Evolutionary conservation across 30 jellyfish, hydroid and myxozoan genomes (phyloP).

Genomic region (Rhopilema esculentum): DNA sequence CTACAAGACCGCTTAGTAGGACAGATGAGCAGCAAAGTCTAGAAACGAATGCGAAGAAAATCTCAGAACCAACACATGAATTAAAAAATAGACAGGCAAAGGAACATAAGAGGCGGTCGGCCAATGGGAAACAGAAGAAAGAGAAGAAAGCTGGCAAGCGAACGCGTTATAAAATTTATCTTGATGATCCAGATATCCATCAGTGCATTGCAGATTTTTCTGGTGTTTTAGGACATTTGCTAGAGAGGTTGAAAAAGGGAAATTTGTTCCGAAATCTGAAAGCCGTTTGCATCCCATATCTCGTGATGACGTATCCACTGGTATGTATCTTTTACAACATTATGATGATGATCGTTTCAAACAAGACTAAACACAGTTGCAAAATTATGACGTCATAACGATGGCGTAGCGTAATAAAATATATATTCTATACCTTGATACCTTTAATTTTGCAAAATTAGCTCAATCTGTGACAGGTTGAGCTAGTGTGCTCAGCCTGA

Average conservation of each 20-base stretch:
- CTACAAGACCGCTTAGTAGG: neutral
- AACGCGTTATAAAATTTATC: conserved; percentile 79
- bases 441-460: too few relatives aligned
- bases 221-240: conserved; percentile 48
- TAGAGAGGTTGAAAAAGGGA: conserved; percentile 66
- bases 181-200: conserved; percentile 95
- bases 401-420: too few relatives aligned
- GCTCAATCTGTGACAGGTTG: too few relatives aligned
- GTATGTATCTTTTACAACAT: conserved; percentile 22
- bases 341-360: too few relatives aligned
- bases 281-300: conserved; percentile 57
- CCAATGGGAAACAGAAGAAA: neutral
- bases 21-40: neutral
- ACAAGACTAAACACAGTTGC: too few relatives aligned
- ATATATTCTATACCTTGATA: too few relatives aligned
- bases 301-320: conserved; percentile 60
- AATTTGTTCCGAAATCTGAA: conserved; percentile 35
- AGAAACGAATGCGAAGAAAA: neutral
- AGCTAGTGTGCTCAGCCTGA: too few relatives aligned
- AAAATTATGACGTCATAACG: too few relatives aligned
- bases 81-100: neutral
- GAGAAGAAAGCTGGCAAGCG: conserved; percentile 40
- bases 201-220: conserved; percentile 83
- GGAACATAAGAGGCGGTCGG: conserved; percentile 8
- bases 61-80: neutral